Evolutionary conservation across 1,140 invertebrate genomes (phyloP), one percentile per base, ranked within the genome.

Genomic region (Hestina assimilis): DNA sequence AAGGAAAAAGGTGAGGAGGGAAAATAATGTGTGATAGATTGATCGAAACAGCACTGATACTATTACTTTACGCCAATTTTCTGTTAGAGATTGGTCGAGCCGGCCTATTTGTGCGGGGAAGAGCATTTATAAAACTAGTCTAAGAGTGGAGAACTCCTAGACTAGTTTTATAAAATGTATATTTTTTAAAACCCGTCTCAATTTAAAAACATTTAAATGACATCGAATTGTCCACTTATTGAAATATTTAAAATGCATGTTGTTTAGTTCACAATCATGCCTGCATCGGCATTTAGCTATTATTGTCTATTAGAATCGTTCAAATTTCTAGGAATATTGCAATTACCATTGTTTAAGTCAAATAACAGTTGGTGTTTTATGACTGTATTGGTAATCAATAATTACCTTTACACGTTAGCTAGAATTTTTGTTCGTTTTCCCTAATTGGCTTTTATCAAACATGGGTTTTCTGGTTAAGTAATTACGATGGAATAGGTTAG

Each of bases 341-440:
- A 35, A 35, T 35, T 35, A 15, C 5, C 14, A 14, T 35, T 31
- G 29, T 31, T 31, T 1, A 35, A 35, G 14, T 35, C 31, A 14
- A 35, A 35, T 14, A 28, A 7, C 7, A 31, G 14, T 35, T 35
- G 31, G 15, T 35, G 31, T 12, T 15, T 12, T 35, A 12, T n/a
- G 24, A n/a, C n/a, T n/a, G 24, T 28, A 15, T 35, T 35, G 21
- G n/a, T 58, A 51, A 68, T 64, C 58, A 64, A 68, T 68, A 64
- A 68, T 68, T 64, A 58, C 61, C 63, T 59, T 67, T 68, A 57
- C 63, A 59, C 60, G 60, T 67, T 60, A 60, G 48, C 48, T 14
- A 29, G 12, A 52, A 24, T 63, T 59, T 66, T 66, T 66, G 52
- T 9, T 60, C 41, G 47, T 41, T 56, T 56, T 41, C 57, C 43